Evolutionary conservation across 2,797 vertebrate genomes (phyloP).

Genomic region (Lacerta viridis): DNA sequence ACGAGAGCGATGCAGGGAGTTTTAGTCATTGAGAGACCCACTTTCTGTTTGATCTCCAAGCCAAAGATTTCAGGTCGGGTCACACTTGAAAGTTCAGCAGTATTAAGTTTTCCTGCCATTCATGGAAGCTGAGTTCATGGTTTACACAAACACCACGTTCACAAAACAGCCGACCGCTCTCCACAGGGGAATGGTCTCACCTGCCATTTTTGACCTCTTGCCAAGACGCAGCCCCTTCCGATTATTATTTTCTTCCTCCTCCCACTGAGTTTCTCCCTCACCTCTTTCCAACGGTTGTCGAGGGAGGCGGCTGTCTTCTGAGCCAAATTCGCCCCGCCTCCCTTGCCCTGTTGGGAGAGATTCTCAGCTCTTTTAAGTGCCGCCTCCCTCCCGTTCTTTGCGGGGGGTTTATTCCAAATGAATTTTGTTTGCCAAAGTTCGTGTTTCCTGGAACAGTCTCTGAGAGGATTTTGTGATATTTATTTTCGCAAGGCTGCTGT

Average conservation of each 20-base stretch:
- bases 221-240: too few species aligned
- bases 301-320: background rate
- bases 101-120: too few species aligned
- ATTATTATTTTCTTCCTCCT: background rate
- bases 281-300: background rate
- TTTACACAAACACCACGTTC: background rate
- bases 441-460: background rate
- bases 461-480: too few species aligned
- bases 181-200: too few species aligned
- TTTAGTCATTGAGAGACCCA: background rate
- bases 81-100: too few species aligned
- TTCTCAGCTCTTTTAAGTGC: background rate
- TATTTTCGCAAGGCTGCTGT: background rate
- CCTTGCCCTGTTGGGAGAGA: background rate
- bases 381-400: background rate
- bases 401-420: too few species aligned
- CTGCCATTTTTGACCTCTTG: background rate
- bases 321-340: background rate
- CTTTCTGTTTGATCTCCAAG: background rate
- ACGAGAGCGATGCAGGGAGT: background rate
- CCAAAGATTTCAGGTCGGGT: background rate
- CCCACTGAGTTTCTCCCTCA: background rate
- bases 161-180: background rate
- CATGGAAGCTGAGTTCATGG: background rate
- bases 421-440: background rate